Percentiles rank a stretch among this genome's conserved stretches.
These are phyloP conservation scores for Sebastiscus albofasciatus DNA, from an alignment of 2,797 vertebrate species.

Conservation along the genomic window DNA sequence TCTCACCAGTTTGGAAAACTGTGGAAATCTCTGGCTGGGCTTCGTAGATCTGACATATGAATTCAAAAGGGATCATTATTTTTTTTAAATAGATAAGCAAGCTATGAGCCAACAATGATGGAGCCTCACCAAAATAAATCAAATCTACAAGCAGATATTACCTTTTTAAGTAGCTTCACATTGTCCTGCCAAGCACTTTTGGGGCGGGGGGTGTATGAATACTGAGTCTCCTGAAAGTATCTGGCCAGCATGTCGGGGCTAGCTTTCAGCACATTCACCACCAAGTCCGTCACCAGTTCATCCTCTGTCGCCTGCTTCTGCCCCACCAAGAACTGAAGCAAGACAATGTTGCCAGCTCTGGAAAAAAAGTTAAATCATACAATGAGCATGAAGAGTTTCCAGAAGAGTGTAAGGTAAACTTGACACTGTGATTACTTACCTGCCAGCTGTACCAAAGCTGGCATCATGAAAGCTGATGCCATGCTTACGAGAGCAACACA, in stretches of 20 bases:
- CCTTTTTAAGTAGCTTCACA: conserved; percentile 91
- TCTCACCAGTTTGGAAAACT: conserved; percentile 86
- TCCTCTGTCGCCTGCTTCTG: conserved; percentile 91
- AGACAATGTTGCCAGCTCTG: conserved; percentile 90
- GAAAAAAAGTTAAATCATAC: not conserved
- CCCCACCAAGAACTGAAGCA: conserved; percentile 92
- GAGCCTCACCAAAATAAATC: not conserved
- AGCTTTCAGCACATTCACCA: conserved; percentile 88
- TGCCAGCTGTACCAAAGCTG: conserved; percentile 90
- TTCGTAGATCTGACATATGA: conserved; percentile 88
- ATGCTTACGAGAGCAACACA: conserved; percentile 95
- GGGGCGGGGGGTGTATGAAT: conserved; percentile 89
- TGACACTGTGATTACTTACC: conserved; percentile 73
- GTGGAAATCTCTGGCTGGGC: conserved; percentile 89
- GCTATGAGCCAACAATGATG: not conserved
- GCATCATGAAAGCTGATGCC: conserved; percentile 94
- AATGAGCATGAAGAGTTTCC: not conserved
- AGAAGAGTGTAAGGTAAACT: not conserved
- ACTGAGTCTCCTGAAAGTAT: conserved; percentile 92
- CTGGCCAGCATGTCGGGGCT: conserved; percentile 91
- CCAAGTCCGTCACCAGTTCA: conserved; percentile 88
- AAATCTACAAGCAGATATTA: conserved; percentile 48
- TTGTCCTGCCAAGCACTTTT: conserved; percentile 92
- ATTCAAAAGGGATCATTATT: not conserved
- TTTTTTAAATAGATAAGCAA: not conserved